A percentile compares a stretch with the other conserved stretches of the same genome.
These are phyloP conservation scores for Triplophysa dalaica DNA, from an alignment of 2,113 vertebrate genomes.

Conservation along the genomic window DNA sequence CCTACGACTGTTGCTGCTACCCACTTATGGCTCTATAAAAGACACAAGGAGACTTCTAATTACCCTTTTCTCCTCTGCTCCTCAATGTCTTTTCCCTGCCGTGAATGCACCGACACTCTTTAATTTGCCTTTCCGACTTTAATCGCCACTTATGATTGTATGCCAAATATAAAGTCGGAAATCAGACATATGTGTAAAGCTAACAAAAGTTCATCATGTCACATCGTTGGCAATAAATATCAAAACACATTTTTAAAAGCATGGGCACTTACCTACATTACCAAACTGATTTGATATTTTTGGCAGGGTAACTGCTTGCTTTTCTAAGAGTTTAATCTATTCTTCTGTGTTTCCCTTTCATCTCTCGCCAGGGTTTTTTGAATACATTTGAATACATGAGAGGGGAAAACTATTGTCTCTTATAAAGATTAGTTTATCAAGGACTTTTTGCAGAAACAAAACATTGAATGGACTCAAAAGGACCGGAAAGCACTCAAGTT, in stretches of 20 bases:
- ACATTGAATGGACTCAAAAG: conserved; percentile 3
- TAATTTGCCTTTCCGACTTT: conserved; percentile 54
- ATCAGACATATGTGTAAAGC: not conserved
- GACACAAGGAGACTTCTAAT: conserved; percentile 60
- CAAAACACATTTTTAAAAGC: not conserved
- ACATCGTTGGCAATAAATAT: not conserved
- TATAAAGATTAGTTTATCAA: conserved; percentile 28
- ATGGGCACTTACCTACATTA: conserved; percentile 4
- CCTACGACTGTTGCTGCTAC: conserved; percentile 52
- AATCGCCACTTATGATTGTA: conserved; percentile 11
- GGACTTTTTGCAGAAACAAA: not conserved
- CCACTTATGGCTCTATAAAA: conserved; percentile 63
- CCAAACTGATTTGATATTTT: conserved; percentile 24
- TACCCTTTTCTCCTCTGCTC: conserved; percentile 39
- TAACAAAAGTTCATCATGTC: not conserved
- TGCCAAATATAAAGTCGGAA: conserved; percentile 18
- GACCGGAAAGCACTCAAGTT: not conserved
- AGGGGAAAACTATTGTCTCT: not conserved
- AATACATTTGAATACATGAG: conserved; percentile 27
- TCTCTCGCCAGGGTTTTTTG: conserved; percentile 38
- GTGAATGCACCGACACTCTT: conserved; percentile 39
- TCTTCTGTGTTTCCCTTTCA: conserved; percentile 36
- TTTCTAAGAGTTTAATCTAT: conserved; percentile 23
- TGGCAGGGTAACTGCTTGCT: conserved; percentile 24
- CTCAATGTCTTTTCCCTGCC: conserved; percentile 35